These are phyloP conservation scores for Setipinna tenuifilis DNA, from an alignment of 2,797 vertebrate species.

Conservation along the genomic window DNA sequence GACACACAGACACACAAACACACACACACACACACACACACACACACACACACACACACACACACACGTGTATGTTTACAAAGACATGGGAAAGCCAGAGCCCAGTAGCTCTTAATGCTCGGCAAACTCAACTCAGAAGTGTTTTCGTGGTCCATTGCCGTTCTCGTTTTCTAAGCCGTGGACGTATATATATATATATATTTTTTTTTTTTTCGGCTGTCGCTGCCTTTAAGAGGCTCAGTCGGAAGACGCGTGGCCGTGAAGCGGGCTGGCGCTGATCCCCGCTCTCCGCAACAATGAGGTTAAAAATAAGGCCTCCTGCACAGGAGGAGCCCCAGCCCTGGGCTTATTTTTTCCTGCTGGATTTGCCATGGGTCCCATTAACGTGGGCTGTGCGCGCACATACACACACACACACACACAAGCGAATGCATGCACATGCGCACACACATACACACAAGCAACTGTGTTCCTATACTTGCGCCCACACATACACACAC, in stretches of 20 bases:
- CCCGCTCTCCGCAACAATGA: constrained; percentile 50
- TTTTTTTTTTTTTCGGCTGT: constrained; percentile 10
- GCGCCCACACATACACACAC: not conserved
- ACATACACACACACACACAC: constrained; percentile 21
- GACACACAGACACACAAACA: not conserved
- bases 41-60: not conserved
- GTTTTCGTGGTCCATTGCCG: not conserved
- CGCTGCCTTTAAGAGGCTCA: constrained; percentile 13
- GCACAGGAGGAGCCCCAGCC: constrained; percentile 41
- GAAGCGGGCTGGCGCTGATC: constrained; percentile 21
- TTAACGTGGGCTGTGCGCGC: constrained; percentile 39
- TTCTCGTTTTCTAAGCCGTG: constrained; percentile 27
- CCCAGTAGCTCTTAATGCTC: not conserved
- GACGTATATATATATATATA: not conserved
- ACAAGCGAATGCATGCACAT: not conserved
- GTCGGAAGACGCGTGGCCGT: not conserved
- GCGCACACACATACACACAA: not conserved
- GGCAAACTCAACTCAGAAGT: not conserved
- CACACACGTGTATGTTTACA: not conserved
- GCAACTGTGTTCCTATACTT: too few species aligned
- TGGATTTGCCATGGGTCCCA: constrained; percentile 48
- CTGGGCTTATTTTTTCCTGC: constrained; percentile 51
- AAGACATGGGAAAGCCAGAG: not conserved
- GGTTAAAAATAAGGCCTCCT: constrained; percentile 54
- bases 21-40: constrained; percentile 1